These are phyloP conservation scores for Cheiracanthium punctorium DNA, from an alignment of 2,888 invertebrate species.

Conservation along the genomic window DNA sequence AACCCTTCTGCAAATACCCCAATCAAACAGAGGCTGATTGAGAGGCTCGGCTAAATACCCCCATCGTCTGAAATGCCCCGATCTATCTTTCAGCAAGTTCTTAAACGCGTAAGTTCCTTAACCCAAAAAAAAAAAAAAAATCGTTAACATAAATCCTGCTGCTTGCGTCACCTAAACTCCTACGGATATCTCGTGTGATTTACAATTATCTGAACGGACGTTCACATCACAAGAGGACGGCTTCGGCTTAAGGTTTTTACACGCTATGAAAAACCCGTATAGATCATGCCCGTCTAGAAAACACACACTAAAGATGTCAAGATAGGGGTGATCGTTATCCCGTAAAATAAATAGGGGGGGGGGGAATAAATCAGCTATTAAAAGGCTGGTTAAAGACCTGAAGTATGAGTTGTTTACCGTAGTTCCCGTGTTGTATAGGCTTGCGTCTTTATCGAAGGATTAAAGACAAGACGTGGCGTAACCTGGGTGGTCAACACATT, in stretches of 20 bases:
- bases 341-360: too few relatives aligned
- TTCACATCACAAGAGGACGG: not conserved
- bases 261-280: not conserved
- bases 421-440: not conserved
- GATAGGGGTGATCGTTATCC: not conserved
- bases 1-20: not conserved
- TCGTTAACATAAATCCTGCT: not conserved
- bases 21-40: not conserved
- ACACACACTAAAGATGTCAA: conserved; percentile 8
- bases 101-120: not conserved
- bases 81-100: not conserved
- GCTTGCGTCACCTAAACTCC: not conserved
- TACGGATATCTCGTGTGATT: not conserved
- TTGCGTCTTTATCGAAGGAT: conserved; percentile 1
- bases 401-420: conserved; percentile 10
- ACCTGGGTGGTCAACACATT: not conserved
- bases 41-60: not conserved
- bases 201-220: not conserved
- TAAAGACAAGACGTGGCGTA: not conserved
- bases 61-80: not conserved
- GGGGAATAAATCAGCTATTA: not conserved
- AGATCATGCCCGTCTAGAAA: not conserved
- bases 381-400: not conserved
- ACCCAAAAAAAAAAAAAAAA: not conserved
- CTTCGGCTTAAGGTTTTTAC: too few relatives aligned